These are phyloP conservation scores for Grammomys surdaster DNA, from an alignment of 2,113 vertebrate genomes.

Conservation along the genomic window DNA sequence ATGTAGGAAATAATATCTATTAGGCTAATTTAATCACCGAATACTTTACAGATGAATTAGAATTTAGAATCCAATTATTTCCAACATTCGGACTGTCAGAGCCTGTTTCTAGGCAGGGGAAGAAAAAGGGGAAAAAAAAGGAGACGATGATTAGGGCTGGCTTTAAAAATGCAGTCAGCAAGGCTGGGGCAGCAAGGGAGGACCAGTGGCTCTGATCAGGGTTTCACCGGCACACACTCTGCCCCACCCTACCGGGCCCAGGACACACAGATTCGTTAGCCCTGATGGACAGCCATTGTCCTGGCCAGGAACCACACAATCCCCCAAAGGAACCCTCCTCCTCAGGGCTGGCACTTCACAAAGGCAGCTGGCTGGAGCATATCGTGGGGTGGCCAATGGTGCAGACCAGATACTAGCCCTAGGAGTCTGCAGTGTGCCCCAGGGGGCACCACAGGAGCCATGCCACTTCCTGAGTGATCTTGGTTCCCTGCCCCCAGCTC, in stretches of 20 bases:
- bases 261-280: neutral
- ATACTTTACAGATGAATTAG: slow-evolving; percentile 97
- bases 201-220: slow-evolving; percentile 81
- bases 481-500: neutral
- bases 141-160: slow-evolving; percentile 50
- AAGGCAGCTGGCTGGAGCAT: neutral
- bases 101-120: slow-evolving; percentile 72
- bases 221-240: slow-evolving; percentile 69
- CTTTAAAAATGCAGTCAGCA: slow-evolving; percentile 81
- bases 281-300: slow-evolving; percentile 60
- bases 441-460: neutral
- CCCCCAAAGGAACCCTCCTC: neutral
- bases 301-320: neutral
- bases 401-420: neutral
- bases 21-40: slow-evolving; percentile 99
- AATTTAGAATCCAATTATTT: slow-evolving; percentile 97
- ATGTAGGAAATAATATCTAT: slow-evolving; percentile 97
- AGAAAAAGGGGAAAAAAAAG: neutral
- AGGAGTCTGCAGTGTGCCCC: neutral
- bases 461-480: neutral
- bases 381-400: neutral
- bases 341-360: neutral
- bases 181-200: slow-evolving; percentile 50
- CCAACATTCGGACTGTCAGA: slow-evolving; percentile 91
- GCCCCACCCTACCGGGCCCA: neutral